phyloP scores from a whole-genome alignment of 2,113 vertebrate genomes.

The Nothobranchius furzeri region DNA sequence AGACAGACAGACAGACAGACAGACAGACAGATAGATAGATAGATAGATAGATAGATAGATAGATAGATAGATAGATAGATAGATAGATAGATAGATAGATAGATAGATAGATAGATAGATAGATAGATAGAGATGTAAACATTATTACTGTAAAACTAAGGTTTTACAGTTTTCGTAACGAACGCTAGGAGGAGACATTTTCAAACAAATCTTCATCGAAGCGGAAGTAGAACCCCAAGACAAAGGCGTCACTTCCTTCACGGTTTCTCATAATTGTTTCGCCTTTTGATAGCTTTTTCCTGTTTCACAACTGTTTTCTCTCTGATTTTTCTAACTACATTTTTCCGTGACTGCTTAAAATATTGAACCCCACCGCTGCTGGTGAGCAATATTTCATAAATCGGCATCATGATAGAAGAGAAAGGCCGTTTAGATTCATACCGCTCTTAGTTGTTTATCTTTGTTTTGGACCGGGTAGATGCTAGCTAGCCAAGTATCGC shows the following conservation, averaged over 20 bases:
- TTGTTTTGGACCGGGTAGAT: no score
- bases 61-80: no score
- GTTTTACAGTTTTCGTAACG: rapidly evolving
- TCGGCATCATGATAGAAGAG: not conserved
- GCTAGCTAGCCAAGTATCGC: no score
- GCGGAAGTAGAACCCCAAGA: not conserved
- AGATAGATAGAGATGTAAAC: no score
- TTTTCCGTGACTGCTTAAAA: not conserved
- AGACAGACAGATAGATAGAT: no score
- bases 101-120: no score
- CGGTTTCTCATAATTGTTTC: rapidly evolving
- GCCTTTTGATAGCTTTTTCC: not conserved
- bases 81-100: no score
- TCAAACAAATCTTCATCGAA: not conserved
- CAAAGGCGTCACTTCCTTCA: not conserved
- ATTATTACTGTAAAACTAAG: no score
- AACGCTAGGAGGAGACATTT: slow-evolving; percentile 42
- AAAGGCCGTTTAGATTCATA: no score
- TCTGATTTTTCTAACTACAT: not conserved
- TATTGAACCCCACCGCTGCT: not conserved
- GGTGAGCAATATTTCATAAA: not conserved
- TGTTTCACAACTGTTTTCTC: not conserved
- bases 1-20: no score
- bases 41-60: no score
- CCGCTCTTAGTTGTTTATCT: no score